A percentile compares a stretch with the other conserved stretches of the same genome.
Conservation (phyloP, 2,888 invertebrate genomes). For the Drosophila rubida region DNA sequence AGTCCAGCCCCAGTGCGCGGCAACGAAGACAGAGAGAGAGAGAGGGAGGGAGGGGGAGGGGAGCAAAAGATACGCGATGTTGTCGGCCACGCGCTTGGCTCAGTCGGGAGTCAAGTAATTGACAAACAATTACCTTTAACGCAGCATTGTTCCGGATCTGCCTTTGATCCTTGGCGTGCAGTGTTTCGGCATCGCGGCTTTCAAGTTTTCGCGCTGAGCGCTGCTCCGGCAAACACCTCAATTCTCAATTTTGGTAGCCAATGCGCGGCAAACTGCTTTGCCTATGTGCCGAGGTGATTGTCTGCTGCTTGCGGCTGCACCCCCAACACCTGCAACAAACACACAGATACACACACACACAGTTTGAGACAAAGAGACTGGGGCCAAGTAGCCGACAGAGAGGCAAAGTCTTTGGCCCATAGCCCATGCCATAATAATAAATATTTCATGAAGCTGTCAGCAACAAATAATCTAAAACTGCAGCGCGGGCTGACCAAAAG, state of each 20-base stretch:
- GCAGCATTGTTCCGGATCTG: conserved; percentile 75
- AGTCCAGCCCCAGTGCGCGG: background rate
- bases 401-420: background rate
- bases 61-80: background rate
- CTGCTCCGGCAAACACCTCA: conserved; percentile 72
- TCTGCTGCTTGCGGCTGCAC: conserved; percentile 48
- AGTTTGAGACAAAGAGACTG: conserved; percentile 19
- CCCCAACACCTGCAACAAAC: conserved; percentile 70
- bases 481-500: conserved; percentile 67
- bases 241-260: conserved; percentile 79
- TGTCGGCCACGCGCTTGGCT: conserved; percentile 62
- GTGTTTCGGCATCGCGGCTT: conserved; percentile 69
- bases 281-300: conserved; percentile 62
- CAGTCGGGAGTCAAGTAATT: conserved; percentile 83
- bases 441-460: conserved; percentile 82
- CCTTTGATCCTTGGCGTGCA: conserved; percentile 64
- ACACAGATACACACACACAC: background rate
- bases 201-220: conserved; percentile 59
- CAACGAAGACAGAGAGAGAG: background rate
- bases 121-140: conserved; percentile 84
- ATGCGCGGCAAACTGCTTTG: conserved; percentile 61
- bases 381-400: conserved; percentile 14
- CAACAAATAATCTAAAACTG: conserved; percentile 81
- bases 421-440: conserved; percentile 71
- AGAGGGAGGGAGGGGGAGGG: no score